Base-by-base conservation (phyloP, 1,140 invertebrate species). In the Cotesia vestalis region DNA sequence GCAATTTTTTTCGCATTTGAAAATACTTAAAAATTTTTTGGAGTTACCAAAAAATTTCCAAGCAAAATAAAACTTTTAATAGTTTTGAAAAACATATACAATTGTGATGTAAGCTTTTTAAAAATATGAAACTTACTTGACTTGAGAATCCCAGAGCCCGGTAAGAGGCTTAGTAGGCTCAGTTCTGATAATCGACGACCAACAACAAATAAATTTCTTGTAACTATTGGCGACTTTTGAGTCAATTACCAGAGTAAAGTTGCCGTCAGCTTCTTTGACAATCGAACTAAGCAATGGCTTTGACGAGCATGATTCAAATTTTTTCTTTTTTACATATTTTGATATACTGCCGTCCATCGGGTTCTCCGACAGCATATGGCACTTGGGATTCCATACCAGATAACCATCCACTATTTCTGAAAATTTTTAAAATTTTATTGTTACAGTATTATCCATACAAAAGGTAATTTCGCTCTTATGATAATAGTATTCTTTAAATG, bases 301-400 rank as follows among this genome's bases (percentile, higher is more conserved):
- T 36, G 81, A 84, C 4, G 88, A 83, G 77, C 93, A 94, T 0
- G 84, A 68, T 35, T 91, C 86, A 55, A 90, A 90, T 69, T 88
- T 86, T 53, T 87, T 83, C 35, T 89, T 87, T 57, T 88, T 88
- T 14, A 92, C 89, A 72, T 90, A 89, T 35, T 87, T 81, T 72
- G 85, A 87, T n/a, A 93, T 90, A 17, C 91, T 90, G 6, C 88
- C 81, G 73, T 92, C 90, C 76, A 91, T 89, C 0, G 93, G 92
- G 80, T 94, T 88, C 55, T 91, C 83, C 57, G 91, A 89, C 1
- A 90, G 88, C 76, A 95, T 92, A 72, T 89, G 88, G 76, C 93
- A 95, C 69, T 88, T 88, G 2, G 90, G 84, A 78, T 89, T 93
- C 83, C 90, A 91, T 1, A 94, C 90, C 53, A 94, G 81, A 78